Evolutionary conservation across 2,888 invertebrate genomes (phyloP), one percentile per base, ranked within the genome.

Genomic region (Eucera pruinosa): DNA sequence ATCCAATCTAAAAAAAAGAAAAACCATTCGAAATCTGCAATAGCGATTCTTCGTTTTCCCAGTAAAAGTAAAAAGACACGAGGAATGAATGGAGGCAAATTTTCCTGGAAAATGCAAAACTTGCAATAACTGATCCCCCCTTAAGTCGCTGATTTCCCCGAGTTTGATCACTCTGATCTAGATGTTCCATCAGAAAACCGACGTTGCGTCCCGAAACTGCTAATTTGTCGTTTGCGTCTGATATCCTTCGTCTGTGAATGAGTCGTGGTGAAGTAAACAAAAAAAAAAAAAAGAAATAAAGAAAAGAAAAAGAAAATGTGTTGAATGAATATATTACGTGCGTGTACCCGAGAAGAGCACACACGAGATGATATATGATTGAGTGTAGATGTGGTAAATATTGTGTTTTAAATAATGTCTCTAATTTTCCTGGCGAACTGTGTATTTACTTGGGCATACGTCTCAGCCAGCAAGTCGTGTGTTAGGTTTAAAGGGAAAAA

Each of bases 401-500:
- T 71, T 72, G 58, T 71, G 68, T 72, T 72, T 79, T 45, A 77
- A 73, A 36, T 18, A 39, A 68, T 79, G 67, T 83, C 78, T 79
- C 77, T 82, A 81, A 64, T 81, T n/a, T n/a, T 77, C 80, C 84
- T 82, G 81, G 82, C 74, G 68, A n/a, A n/a, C n/a, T 84, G 73
- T 78, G 78, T 83, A n/a, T n/a, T n/a, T 78, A 86, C 81, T 86
- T 85, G 83, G 85, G 85, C 87, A 87, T 87, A 88, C 87, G 87
- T 88, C 89, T 89, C 88, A 89, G 87, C 87, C 87, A 87, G 74
- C 88, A 88, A 79, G 89, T 90, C 89, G 87, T 87, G 87, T 87
- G 84, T 89, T 86, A 89, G 89, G 69, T 88, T 89, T n/a, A n/a
- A n/a, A n/a, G n/a, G n/a, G n/a, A n/a, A n/a, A n/a, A n/a, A n/a